Conservation (phyloP, 2,888 invertebrate genomes). For the Pseudoips prasinana region DNA sequence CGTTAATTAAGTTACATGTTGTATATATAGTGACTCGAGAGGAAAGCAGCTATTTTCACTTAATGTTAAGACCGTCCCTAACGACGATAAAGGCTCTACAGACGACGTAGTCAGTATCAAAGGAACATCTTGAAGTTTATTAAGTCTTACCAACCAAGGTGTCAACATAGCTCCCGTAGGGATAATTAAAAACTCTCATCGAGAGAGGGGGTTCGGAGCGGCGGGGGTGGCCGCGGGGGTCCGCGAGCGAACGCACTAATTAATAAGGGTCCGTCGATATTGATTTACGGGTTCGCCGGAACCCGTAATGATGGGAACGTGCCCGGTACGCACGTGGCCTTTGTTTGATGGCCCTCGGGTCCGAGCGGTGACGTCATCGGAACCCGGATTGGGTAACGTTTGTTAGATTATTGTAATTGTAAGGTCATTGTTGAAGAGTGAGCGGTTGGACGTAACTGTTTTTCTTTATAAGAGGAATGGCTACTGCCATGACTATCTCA, state of each 20-base stretch:
- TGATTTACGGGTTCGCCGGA: constrained; percentile 71
- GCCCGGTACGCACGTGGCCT: constrained; percentile 31
- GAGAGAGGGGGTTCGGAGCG: constrained; percentile 28
- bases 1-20: no score
- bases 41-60: no score
- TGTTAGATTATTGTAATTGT: constrained; percentile 1
- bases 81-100: no score
- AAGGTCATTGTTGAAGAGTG: no score
- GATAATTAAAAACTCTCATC: constrained; percentile 78
- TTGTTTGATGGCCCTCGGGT: constrained; percentile 25
- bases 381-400: not conserved
- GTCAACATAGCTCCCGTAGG: constrained; percentile 55
- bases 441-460: no score
- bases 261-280: constrained; percentile 80
- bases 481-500: no score
- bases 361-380: constrained; percentile 26
- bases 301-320: constrained; percentile 32
- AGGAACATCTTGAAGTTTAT: constrained; percentile 29
- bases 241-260: constrained; percentile 75
- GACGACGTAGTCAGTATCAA: constrained; percentile 13
- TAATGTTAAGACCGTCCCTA: no score
- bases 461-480: no score
- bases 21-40: no score
- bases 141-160: constrained; percentile 51
- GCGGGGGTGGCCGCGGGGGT: constrained; percentile 38